Conservation (phyloP, 23 tunicate genomes). For the Halocynthia roretzi region DNA sequence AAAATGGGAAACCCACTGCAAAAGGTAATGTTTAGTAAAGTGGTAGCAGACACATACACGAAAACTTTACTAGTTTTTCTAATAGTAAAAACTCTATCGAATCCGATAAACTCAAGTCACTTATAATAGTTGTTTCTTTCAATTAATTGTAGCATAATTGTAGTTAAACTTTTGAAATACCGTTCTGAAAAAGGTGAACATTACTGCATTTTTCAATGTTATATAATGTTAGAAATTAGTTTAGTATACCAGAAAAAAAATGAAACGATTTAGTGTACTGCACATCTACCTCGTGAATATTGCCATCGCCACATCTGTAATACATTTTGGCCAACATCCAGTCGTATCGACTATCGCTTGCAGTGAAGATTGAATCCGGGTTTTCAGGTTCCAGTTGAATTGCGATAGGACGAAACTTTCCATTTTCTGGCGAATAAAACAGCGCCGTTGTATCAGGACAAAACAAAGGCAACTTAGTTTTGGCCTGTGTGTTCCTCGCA, state of each 20-base stretch:
- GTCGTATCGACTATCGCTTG: constrained; percentile 22
- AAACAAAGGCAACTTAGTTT: not conserved
- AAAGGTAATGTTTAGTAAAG: not conserved
- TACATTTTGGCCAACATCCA: constrained; percentile 54
- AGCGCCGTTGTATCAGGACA: constrained; percentile 28
- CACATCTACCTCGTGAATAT: constrained; percentile 20
- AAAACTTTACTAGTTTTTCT: too few relatives aligned
- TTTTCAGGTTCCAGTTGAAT: constrained; percentile 42
- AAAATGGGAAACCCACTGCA: constrained; percentile 54
- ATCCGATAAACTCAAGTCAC: too few relatives aligned
- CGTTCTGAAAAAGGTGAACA: too few relatives aligned
- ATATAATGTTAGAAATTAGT: too few relatives aligned
- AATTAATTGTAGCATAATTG: too few relatives aligned
- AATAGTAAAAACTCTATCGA: too few relatives aligned
- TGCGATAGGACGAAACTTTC: constrained; percentile 42
- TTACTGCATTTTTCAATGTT: too few relatives aligned
- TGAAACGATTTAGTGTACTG: not conserved
- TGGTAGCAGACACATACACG: too few relatives aligned
- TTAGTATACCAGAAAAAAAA: too few relatives aligned
- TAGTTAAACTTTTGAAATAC: too few relatives aligned
- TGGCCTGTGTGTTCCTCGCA: constrained; percentile 8
- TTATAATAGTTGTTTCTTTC: too few relatives aligned
- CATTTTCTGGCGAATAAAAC: constrained; percentile 18
- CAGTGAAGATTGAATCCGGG: constrained; percentile 26
- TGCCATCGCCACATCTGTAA: constrained; percentile 24